Base-by-base conservation (phyloP, 2,888 invertebrate genomes). In the Sycophila texana region DNA sequence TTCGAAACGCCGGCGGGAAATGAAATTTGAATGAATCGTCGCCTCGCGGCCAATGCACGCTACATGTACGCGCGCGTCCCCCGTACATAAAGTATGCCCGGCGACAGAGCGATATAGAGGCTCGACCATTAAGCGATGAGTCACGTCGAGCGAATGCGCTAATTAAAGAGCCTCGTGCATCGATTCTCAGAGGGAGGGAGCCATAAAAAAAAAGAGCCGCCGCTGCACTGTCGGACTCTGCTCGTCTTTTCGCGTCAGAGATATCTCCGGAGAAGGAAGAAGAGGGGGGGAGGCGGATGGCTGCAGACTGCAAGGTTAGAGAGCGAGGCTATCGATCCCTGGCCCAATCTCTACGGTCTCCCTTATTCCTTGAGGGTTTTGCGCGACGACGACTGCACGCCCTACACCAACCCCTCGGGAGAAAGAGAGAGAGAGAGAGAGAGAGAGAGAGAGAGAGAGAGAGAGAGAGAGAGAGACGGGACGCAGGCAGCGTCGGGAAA, bases 241-340 rank as follows among this genome's bases (percentile, higher is more conserved):
- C n/a, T 73, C 39, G 18, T 53, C 26, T 4, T 53, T 3, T 39
- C 22, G 22, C 26, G 57, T 60, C 51, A 58, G 30, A n/a, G 39
- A 39, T 39, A 66, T 26, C 49, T 71, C 60, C 12, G 13, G 5
- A 61, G 22, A 26, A 7, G 0, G 30, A 7, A 13, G 12, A 18
- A 51, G 26, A 7, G 13, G 14, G 22, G 1, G 58, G 30, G 39
- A 57, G 57, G 74, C 51, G 66, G 66, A 61, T 10, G 75, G 75
- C 71, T 66, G n/a, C n/a, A 10, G 71, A 67, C 71, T 79, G 73
- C 75, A 80, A 80, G 76, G 75, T 80, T 76, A 80, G 68, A 39
- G 39, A 39, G 30, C 39, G 39, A 67, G 57, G 67, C 47, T 75
- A 80, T 80, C 79, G 79, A 79, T 79, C 71, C 65, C 20, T 39